A percentile compares a stretch with the other conserved stretches of the same genome.
Conservation (phyloP, 2,888 invertebrate species). For the Pollenia labialis region DNA sequence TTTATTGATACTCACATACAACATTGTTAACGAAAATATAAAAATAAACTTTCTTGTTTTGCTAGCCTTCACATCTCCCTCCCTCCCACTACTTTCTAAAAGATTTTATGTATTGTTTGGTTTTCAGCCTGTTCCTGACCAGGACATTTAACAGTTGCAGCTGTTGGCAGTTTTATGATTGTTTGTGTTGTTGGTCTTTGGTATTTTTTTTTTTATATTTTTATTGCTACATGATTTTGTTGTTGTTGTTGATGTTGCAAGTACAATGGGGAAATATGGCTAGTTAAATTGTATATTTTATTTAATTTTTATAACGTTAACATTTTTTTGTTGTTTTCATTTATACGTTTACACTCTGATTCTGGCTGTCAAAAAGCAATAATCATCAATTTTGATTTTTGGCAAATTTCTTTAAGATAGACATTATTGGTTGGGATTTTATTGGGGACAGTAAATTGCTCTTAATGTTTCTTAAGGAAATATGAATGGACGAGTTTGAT, state of each 20-base stretch:
- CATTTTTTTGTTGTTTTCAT: constrained; percentile 14
- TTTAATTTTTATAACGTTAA: constrained; percentile 69
- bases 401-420: constrained; percentile 70
- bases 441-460: background rate
- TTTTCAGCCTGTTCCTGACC: constrained; percentile 41
- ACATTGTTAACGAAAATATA: constrained; percentile 70
- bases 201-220: constrained; percentile 33
- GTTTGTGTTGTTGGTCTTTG: constrained; percentile 38
- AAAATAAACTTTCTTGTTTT: constrained; percentile 48
- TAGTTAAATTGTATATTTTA: constrained; percentile 70
- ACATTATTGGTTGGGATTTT: constrained; percentile 23
- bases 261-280: constrained; percentile 61
- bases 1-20: constrained; percentile 75
- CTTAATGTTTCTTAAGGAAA: background rate
- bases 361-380: constrained; percentile 83
- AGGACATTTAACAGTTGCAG: constrained; percentile 76
- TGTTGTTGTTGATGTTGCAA: constrained; percentile 37
- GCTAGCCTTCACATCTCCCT: background rate
- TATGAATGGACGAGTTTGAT: constrained; percentile 39
- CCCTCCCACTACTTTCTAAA: constrained; percentile 14
- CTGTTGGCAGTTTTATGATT: constrained; percentile 77
- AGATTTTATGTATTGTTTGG: constrained; percentile 5
- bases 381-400: constrained; percentile 84
- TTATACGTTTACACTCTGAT: constrained; percentile 67
- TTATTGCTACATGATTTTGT: constrained; percentile 63